Evolutionary conservation across 2,888 invertebrate genomes (phyloP), one percentile per base, ranked within the genome.

Genomic region (Torymus aiolomorphi): DNA sequence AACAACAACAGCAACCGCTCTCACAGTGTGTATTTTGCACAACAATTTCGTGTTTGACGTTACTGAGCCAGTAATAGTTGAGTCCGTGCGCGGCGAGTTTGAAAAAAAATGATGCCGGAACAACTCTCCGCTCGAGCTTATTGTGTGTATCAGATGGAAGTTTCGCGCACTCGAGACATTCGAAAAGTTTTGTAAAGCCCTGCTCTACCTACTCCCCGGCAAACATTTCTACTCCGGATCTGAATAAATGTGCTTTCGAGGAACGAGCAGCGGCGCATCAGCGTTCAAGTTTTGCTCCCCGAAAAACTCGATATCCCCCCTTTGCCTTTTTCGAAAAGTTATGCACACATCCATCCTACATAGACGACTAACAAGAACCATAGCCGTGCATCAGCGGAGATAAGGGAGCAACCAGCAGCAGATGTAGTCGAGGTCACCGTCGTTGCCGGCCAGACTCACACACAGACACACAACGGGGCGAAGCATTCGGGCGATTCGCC

Each of bases 401-500:
- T 42, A 42, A 42, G 42, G 42, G 42, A 42, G 8, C 42, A 20
- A n/a, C n/a, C n/a, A 42, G 42, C 42, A 8, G 42, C 8, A 42
- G 42, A 5, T 42, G 42, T 42, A 42, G 42, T 42, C 42, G 42
- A 42, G 42, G 42, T 42, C 42, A 42, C 42, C 42, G 42, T 8
- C 42, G 42, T 42, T 42, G 42, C 42, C 8, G 42, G 42, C 42
- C 42, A 42, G 42, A 42, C 42, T 8, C 8, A 10, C 42, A 56
- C 31, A 24, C 31, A 62, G 16, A 52, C 16, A 31, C 0, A 52
- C n/a, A 49, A 16, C 14, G 4, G 20, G 1, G 74, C 16, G 57
- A 52, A 74, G 56, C 83, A 71, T 82, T 83, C 82, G 80, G 81
- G 82, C 85, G 80, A 86, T 86, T 83, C 84, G 81, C 84, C 86